phyloP scores from a whole-genome alignment of 2,113 vertebrate genomes.

The Meleagris gallopavo region DNA sequence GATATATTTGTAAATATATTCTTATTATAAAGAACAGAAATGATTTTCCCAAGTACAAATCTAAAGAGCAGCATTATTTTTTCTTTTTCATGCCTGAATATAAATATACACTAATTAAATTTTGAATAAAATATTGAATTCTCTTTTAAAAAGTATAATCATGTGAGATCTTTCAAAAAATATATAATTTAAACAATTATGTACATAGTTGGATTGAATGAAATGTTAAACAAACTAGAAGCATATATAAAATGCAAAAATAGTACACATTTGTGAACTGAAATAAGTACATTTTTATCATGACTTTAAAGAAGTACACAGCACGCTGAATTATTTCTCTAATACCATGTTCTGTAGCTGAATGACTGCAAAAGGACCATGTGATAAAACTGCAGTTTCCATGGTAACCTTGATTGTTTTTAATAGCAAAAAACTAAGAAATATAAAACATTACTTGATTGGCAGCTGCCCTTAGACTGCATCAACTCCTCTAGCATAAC shows the following conservation, averaged over 20 bases:
- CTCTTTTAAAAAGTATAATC: not conserved
- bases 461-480: constrained; percentile 41
- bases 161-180: not conserved
- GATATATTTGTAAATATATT: not conserved
- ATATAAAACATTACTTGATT: constrained; percentile 43
- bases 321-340: not conserved
- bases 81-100: not conserved
- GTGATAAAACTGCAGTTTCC: constrained; percentile 59
- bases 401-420: constrained; percentile 70
- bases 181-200: not conserved
- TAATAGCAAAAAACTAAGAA: constrained; percentile 46
- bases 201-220: not conserved
- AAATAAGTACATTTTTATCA: not conserved
- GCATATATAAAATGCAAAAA: not conserved
- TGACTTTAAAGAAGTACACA: not conserved
- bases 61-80: not conserved
- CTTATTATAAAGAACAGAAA: not conserved
- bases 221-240: not conserved
- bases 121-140: not conserved
- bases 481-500: not conserved
- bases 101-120: not conserved
- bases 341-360: constrained; percentile 2
- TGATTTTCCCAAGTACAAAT: not conserved
- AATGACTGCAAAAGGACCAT: constrained; percentile 5
- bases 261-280: not conserved